Base-by-base conservation (phyloP, 2,888 invertebrate genomes). In the Orthosia incerta region DNA sequence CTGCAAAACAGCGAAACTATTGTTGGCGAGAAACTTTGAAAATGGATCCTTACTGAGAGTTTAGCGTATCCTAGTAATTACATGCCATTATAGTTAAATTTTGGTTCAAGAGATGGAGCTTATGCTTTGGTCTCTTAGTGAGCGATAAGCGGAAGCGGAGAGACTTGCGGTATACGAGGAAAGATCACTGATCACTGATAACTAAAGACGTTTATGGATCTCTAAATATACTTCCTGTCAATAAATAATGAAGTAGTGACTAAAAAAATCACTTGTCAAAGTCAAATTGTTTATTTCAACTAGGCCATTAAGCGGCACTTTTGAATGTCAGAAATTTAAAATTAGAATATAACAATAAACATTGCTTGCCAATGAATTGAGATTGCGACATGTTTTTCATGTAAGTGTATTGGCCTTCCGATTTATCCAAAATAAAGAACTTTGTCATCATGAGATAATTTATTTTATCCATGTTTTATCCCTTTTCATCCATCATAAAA, bases 11-110 rank as follows among this genome's bases (percentile, higher is more conserved):
- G 65, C 65, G 53, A 18, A 74, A 80, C 80, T 74, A 80, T 79
- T 79, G 66, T 75, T 67, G 51, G 64, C 26, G 67, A 60, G 56
- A 74, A 80, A 80, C 80, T 80, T 80, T 64, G 80, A 55, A 76
- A 76, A 55, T 55, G 50, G 64, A 78, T 60, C 46, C 61, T 56
- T 50, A 23, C 51, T 45, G 23, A 55, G 45, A 68, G 53, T 71
- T 76, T 60, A 31, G 59, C 45, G 51, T 57, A 53, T 55, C 59
- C 15, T 59, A 55, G 39, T 59, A 45, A 70, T 63, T 76, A 76
- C 68, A 11, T 50, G 45, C 16, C 45, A 55, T 68, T 76, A 61
- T 50, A 67, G 20, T 67, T 67, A 26, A 0, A 56, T 56, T 75
- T 31, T 51, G 50, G 62, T 69, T 76, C 15, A 9, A 51, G 4